Evolutionary conservation across 92 coral and sea anemone genomes (phyloP).

Genomic region (Parazoanthus atlanticus): DNA sequence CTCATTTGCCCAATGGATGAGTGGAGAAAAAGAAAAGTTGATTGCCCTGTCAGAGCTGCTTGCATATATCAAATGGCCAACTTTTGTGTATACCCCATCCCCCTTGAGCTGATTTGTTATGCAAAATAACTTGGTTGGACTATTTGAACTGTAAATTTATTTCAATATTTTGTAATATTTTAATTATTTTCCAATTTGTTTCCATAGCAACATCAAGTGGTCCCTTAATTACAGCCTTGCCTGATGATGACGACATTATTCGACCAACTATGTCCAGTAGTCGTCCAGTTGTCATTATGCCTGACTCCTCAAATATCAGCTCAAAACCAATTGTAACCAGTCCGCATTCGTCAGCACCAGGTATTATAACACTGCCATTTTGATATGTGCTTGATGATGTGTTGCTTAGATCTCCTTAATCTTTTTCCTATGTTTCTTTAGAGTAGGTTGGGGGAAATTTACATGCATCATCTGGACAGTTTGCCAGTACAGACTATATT

Average conservation of each 20-base stretch:
- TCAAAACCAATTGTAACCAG: conserved; percentile 80
- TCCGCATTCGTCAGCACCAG: conserved; percentile 76
- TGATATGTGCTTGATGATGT: neutral
- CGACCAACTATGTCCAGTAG: conserved; percentile 44
- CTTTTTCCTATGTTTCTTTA: too few relatives aligned
- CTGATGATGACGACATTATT: conserved; percentile 78
- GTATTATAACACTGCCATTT: conserved; percentile 23
- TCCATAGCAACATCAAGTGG: conserved; percentile 76
- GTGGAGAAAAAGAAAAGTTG: too few relatives aligned
- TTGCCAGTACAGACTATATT: too few relatives aligned
- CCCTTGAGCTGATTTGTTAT: too few relatives aligned
- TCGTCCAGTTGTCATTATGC: conserved; percentile 89
- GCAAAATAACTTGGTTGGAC: neutral
- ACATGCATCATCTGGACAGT: too few relatives aligned
- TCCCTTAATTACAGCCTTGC: conserved; percentile 85
- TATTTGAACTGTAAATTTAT: neutral
- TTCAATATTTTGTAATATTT: neutral
- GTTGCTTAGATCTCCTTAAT: too few relatives aligned
- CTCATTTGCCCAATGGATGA: too few relatives aligned
- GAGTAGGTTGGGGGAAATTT: too few relatives aligned
- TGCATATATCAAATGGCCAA: too few relatives aligned
- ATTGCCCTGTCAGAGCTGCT: too few relatives aligned
- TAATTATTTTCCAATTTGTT: neutral
- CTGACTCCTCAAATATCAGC: conserved; percentile 62
- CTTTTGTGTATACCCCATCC: too few relatives aligned